Evolutionary conservation across 2,113 vertebrate species (phyloP).

Genomic region (Probosciger aterrimus): DNA sequence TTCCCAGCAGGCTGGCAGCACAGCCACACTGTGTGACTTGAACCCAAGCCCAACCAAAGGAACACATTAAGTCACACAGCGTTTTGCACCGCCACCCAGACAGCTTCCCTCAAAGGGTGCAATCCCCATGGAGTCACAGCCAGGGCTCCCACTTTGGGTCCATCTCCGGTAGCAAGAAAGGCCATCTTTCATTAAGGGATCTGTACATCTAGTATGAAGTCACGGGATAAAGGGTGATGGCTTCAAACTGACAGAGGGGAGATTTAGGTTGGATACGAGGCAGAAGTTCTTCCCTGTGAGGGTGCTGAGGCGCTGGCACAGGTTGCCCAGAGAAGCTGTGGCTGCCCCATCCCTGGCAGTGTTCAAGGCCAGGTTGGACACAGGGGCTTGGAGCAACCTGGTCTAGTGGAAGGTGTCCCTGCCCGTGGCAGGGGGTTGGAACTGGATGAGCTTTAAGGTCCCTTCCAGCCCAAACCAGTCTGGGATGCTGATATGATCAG

Average conservation of each 20-base stretch:
- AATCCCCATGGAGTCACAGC: not conserved
- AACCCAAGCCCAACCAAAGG: not conserved
- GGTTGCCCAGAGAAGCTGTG: not conserved
- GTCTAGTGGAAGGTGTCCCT: not conserved
- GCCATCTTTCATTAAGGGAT: not conserved
- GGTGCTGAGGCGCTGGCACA: not conserved
- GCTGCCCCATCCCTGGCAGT: not conserved
- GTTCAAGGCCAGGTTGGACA: not conserved
- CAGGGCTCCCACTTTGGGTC: not conserved
- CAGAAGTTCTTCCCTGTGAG: not conserved
- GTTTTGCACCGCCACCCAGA: not conserved
- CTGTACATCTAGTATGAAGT: accelerated
- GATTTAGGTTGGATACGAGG: not conserved
- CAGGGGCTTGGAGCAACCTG: not conserved
- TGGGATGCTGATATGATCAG: not conserved
- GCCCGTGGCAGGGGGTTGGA: not conserved
- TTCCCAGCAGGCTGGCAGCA: not conserved
- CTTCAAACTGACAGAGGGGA: not conserved
- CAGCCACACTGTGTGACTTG: not conserved
- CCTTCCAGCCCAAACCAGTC: not conserved
- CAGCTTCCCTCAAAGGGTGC: not conserved
- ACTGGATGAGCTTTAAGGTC: not conserved
- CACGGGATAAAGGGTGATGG: not conserved
- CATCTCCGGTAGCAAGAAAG: not conserved
- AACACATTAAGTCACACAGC: accelerated